Percentiles rank a stretch among this genome's conserved stretches.
These are phyloP conservation scores for Folsomia candida DNA, from an alignment of 2,888 invertebrate genomes.

Conservation along the genomic window DNA sequence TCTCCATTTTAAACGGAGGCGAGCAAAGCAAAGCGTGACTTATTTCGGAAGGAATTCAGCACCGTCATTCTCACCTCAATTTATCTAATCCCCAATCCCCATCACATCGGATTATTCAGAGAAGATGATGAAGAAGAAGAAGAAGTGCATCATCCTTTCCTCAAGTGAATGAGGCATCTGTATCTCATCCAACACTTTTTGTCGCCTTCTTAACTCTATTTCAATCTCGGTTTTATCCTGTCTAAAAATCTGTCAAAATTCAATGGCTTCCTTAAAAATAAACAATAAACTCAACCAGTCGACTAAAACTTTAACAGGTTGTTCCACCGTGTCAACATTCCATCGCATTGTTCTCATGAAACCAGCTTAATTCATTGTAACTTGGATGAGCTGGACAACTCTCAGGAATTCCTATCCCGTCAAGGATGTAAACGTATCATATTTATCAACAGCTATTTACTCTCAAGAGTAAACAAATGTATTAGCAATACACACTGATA, in stretches of 20 bases:
- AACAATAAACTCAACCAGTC: neutral
- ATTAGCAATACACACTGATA: no score
- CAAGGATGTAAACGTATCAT: no score
- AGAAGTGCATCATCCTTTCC: neutral
- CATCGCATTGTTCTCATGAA: no score
- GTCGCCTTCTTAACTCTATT: neutral
- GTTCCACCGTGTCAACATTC: no score
- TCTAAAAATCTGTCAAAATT: neutral
- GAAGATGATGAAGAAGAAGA: neutral
- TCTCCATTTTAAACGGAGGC: neutral
- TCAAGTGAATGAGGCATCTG: neutral
- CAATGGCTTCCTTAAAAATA: neutral
- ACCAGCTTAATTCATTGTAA: no score
- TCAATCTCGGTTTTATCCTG: neutral
- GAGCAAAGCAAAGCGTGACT: slow-evolving; percentile 7
- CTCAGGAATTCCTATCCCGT: no score
- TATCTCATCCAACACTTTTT: neutral
- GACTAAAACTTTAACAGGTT: neutral
- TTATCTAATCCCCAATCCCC: neutral
- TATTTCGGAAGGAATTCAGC: neutral
- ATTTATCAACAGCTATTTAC: no score
- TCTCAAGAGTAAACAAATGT: no score
- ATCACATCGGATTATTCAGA: neutral
- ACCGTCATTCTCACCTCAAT: neutral
- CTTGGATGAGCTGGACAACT: no score